Evolutionary conservation across 2,113 vertebrate species (phyloP).

Genomic region (Lampris megalopsis): DNA sequence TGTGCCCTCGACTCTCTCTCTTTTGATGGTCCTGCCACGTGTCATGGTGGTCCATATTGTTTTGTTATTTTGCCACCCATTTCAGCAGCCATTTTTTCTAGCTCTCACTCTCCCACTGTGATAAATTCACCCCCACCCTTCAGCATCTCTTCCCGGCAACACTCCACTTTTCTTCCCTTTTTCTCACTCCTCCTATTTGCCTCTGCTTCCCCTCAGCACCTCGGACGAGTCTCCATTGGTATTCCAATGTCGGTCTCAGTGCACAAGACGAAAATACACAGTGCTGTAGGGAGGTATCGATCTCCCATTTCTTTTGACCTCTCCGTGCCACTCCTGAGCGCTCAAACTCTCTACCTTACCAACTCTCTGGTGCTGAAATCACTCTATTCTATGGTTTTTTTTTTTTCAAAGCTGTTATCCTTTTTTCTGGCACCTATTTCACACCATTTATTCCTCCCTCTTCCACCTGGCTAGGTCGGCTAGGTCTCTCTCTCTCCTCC

Average conservation of each 20-base stretch:
- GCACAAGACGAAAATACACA: conserved; percentile 55
- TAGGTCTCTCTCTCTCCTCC: neutral
- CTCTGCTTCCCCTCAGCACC: conserved; percentile 19
- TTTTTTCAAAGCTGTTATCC: neutral
- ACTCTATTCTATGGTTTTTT: conserved; percentile 23
- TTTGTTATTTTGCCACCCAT: conserved; percentile 32
- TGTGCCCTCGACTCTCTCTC: conserved; percentile 34
- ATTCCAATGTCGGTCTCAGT: conserved; percentile 55
- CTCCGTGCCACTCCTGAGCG: conserved; percentile 15
- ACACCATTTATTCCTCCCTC: conserved; percentile 6
- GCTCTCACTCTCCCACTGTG: conserved; percentile 13
- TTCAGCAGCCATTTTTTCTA: conserved; percentile 10
- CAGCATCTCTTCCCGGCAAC: neutral
- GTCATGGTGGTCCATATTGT: conserved; percentile 15
- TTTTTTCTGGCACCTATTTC: conserved; percentile 6
- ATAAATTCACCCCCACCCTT: conserved; percentile 50
- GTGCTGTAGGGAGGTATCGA: conserved; percentile 59
- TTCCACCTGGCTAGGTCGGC: neutral
- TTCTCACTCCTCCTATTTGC: conserved; percentile 10
- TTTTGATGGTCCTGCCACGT: conserved; percentile 30
- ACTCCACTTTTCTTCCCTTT: neutral
- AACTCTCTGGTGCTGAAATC: conserved; percentile 29
- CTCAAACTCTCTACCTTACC: conserved; percentile 29
- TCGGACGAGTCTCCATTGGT: conserved; percentile 46
- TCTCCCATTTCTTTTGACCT: conserved; percentile 47